phyloP scores from a whole-genome alignment of 2,113 vertebrate species.

The Sapajus apella region DNA sequence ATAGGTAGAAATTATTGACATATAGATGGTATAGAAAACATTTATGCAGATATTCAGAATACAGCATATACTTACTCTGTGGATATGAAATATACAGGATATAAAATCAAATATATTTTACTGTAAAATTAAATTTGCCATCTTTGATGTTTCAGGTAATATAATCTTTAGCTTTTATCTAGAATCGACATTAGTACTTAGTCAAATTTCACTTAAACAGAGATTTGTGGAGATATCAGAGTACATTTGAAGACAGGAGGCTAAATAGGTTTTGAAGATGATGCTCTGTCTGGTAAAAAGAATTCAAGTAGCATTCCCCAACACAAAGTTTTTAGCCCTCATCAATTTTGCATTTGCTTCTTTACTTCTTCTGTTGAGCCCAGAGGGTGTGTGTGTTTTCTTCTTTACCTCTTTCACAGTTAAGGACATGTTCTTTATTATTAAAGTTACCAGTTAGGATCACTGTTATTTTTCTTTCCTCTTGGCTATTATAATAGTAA shows the following conservation, averaged over 20 bases:
- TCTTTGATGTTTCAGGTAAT: neutral
- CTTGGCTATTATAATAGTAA: slow-evolving; percentile 23
- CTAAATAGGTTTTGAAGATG: slow-evolving; percentile 16
- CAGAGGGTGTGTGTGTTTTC: neutral
- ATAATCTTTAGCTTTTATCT: slow-evolving; percentile 2
- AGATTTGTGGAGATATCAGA: neutral
- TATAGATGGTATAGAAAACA: neutral
- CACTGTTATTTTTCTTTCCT: neutral
- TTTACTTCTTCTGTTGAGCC: neutral
- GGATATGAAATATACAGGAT: neutral
- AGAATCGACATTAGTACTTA: neutral
- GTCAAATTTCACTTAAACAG: neutral
- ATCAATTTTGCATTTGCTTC: neutral
- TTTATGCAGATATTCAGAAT: neutral
- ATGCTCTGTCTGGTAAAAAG: neutral
- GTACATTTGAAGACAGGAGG: neutral
- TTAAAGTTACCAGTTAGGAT: slow-evolving; percentile 9
- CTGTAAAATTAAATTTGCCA: neutral
- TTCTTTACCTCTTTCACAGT: neutral
- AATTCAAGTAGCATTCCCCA: slow-evolving; percentile 29
- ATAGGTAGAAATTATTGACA: neutral
- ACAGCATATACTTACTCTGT: neutral
- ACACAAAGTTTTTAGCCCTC: neutral
- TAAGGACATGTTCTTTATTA: neutral
- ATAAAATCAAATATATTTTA: neutral